These are phyloP conservation scores for Condylostylus longicornis DNA, from an alignment of 1,140 invertebrate genomes.

Conservation along the genomic window DNA sequence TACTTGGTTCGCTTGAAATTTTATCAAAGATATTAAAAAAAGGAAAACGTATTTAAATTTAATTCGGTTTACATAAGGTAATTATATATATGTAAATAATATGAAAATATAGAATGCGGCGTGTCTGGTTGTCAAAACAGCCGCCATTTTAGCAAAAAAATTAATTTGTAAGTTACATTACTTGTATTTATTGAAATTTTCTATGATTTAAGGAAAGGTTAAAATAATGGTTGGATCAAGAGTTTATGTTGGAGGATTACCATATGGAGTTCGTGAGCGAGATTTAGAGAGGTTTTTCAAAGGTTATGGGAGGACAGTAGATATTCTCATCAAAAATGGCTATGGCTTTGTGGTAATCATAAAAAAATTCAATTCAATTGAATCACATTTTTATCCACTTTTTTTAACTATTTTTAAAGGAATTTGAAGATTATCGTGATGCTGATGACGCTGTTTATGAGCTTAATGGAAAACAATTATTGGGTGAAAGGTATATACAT, in stretches of 20 bases:
- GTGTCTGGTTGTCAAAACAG: too few species aligned
- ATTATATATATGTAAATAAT: too few species aligned
- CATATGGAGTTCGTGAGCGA: conserved; percentile 85
- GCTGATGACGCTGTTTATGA: conserved; percentile 98
- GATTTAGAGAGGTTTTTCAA: conserved; percentile 97
- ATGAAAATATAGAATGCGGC: too few species aligned
- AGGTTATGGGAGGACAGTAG: conserved; percentile 89
- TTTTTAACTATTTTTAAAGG: conserved; percentile 40
- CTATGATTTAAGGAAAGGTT: too few species aligned
- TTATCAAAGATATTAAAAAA: too few species aligned
- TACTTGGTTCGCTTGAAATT: too few species aligned
- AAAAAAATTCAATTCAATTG: not conserved
- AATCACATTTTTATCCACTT: not conserved
- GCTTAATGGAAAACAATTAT: conserved; percentile 88
- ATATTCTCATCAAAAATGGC: conserved; percentile 96
- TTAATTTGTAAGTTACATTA: too few species aligned
- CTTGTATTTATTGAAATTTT: too few species aligned
- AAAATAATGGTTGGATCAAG: conserved; percentile 66
- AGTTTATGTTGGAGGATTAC: conserved; percentile 89
- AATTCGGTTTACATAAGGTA: too few species aligned
- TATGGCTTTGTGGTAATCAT: conserved; percentile 83
- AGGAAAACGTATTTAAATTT: too few species aligned
- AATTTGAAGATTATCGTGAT: conserved; percentile 96
- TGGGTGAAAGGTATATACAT: conserved; percentile 72
- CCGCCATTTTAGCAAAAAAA: too few species aligned